phyloP scores from a whole-genome alignment of 2,113 vertebrate species.

The Oceanites oceanicus region DNA sequence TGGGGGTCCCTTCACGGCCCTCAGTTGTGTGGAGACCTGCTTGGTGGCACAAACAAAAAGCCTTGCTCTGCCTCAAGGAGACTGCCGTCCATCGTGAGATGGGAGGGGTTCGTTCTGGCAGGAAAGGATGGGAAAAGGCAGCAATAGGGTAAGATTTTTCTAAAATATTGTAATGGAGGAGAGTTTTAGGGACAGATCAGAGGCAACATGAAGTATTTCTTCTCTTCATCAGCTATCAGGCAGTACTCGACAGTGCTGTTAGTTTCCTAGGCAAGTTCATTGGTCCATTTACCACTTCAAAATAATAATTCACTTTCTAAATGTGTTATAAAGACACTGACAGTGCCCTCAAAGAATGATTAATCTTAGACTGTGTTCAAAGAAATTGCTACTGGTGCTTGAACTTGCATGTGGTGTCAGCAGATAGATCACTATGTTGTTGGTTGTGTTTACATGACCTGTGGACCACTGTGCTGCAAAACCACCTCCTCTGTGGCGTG shows the following conservation, averaged over 20 bases:
- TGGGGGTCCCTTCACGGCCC: background rate
- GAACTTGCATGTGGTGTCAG: background rate
- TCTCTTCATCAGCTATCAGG: background rate
- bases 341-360: background rate
- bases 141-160: background rate
- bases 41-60: background rate
- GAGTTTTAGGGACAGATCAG: background rate
- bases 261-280: background rate
- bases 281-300: background rate
- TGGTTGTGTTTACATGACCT: background rate
- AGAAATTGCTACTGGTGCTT: background rate
- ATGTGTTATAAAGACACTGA: background rate
- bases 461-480: background rate
- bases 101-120: accelerated
- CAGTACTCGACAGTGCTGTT: background rate
- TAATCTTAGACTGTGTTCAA: background rate
- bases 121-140: background rate
- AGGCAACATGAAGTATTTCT: background rate
- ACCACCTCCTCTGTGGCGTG: accelerated
- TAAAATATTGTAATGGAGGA: background rate
- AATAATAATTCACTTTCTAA: background rate
- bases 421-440: background rate
- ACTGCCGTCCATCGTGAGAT: accelerated
- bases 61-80: background rate
- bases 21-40: background rate